Base-by-base conservation (phyloP, 2,888 invertebrate genomes). In the Tipula unca region DNA sequence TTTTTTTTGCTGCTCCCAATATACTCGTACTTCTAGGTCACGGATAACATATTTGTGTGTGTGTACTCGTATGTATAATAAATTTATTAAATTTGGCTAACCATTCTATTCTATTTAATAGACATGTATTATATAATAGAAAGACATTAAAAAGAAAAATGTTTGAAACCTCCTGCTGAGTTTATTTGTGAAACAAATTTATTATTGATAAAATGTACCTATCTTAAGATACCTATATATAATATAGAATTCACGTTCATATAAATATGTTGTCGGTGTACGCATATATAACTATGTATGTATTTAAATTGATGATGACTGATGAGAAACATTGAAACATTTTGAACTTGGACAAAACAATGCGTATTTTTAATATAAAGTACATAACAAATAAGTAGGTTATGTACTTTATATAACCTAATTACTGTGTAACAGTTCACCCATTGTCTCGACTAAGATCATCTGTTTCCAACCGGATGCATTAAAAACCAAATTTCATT, bases 181-280 rank as follows among this genome's bases (percentile, higher is more conserved):
- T 69, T 69, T 69, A 69, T 69, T 69, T 69, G 69, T 69, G 69
- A 69, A 69, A 69, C 69, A 69, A 69, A 25, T 69, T 69, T 69
- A 25, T 54, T 54, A 54, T 54, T 54, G 17, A 54, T 1, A 10
- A 39, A 39, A 39, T 6, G 32, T n/a, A 32, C 3, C 6, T 32
- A 39, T 10, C 10, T 48, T 14, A n/a, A n/a, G n/a, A n/a, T 69
- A 25, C 20, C 25, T 25, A 25, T 14, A 4, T 69, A 69, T 69
- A 3, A 69, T 25, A 69, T 10, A 20, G 69, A 69, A 10, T 69
- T 69, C 69, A 25, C 25, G 69, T 69, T 69, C 69, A 69, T 69
- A 25, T 69, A 25, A 25, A 25, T 69, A 1, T 25, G n/a, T 69
- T 69, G 4, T 54, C 3, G 8, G 10, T 69, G 25, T 69, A 3